phyloP scores from a whole-genome alignment of 2,797 vertebrate species.

The Iguana delicatissima region DNA sequence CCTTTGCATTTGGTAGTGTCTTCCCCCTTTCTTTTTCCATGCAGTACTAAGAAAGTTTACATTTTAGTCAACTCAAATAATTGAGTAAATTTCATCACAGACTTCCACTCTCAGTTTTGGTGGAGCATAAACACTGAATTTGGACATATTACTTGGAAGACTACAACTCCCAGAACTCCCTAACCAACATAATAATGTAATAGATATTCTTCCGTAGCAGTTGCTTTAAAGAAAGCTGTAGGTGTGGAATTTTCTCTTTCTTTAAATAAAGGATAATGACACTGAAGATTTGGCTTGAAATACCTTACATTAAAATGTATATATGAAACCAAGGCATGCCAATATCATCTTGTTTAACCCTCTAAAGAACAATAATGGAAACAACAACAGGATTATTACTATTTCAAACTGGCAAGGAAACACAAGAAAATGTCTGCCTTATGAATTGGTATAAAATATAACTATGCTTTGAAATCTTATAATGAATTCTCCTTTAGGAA shows the following conservation, averaged over 20 bases:
- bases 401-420: slow-evolving; percentile 19
- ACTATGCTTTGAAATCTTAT: slow-evolving; percentile 4
- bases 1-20: too few species aligned
- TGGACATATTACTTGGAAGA: too few species aligned
- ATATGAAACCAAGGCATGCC: background rate
- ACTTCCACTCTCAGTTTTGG: too few species aligned
- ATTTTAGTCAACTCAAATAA: too few species aligned
- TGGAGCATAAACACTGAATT: too few species aligned
- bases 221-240: background rate
- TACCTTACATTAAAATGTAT: background rate
- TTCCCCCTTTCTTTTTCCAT: too few species aligned
- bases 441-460: background rate
- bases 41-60: too few species aligned
- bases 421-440: background rate
- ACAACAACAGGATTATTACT: background rate
- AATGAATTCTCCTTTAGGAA: slow-evolving; percentile 8
- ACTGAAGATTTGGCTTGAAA: background rate
- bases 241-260: background rate
- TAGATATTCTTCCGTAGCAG: too few species aligned
- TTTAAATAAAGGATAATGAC: too few species aligned
- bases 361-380: slow-evolving; percentile 5
- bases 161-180: too few species aligned
- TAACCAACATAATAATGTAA: too few species aligned
- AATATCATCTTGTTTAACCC: background rate
- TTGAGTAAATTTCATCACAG: too few species aligned